Percentiles rank a stretch among this genome's conserved stretches.
Evolutionary conservation across 2,797 vertebrate genomes (phyloP).

Genomic region (Danio kyathit): DNA sequence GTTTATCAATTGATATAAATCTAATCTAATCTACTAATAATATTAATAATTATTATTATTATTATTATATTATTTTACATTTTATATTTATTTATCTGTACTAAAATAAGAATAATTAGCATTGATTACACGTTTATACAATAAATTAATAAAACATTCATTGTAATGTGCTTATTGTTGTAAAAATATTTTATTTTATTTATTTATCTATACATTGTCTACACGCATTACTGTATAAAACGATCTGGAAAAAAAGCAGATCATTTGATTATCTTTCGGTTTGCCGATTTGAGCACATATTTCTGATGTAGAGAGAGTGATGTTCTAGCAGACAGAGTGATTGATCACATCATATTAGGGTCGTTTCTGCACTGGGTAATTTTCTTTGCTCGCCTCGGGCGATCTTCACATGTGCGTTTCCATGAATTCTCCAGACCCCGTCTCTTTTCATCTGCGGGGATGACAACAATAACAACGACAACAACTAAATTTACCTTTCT

Average conservation of each 20-base stretch:
- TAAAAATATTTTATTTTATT: neutral
- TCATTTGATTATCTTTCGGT: neutral
- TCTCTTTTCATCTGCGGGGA: constrained; percentile 75
- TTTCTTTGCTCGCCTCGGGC: constrained; percentile 76
- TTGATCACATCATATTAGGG: constrained; percentile 83
- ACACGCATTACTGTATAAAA: neutral
- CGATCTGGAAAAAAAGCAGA: neutral
- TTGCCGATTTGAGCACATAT: constrained; percentile 43
- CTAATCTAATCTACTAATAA: too few species aligned
- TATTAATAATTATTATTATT: neutral
- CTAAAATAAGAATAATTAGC: too few species aligned
- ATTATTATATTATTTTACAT: too few species aligned
- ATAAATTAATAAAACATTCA: neutral
- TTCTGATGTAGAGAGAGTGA: constrained; percentile 53
- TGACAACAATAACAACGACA: constrained; percentile 77
- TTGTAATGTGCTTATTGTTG: neutral
- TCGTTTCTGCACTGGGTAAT: constrained; percentile 79
- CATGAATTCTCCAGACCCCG: constrained; percentile 70
- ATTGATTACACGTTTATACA: too few species aligned
- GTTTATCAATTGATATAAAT: neutral
- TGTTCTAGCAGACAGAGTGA: constrained; percentile 79
- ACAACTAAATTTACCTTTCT: constrained; percentile 47
- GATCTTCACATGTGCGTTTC: constrained; percentile 75
- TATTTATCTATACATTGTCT: neutral
- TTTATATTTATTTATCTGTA: too few species aligned